A percentile compares a stretch with the other conserved stretches of the same genome.
phyloP scores from a whole-genome alignment of 2,797 vertebrate species.

The Sebastes diploproa region DNA sequence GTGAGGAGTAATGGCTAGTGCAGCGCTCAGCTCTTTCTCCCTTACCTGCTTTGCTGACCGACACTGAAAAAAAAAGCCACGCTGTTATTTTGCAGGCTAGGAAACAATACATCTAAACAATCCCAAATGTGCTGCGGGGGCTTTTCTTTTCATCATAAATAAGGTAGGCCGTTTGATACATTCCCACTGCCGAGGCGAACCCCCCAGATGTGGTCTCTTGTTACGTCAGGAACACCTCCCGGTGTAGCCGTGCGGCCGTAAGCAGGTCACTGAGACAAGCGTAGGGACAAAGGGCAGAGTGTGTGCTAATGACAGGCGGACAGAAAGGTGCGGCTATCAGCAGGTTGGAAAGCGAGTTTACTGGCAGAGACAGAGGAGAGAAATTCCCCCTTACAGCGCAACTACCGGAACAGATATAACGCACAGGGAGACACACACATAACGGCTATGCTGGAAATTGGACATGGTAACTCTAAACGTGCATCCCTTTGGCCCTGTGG shows the following conservation, averaged over 20 bases:
- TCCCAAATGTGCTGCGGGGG: constrained; percentile 60
- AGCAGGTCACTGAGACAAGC: constrained; percentile 50
- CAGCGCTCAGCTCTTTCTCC: constrained; percentile 64
- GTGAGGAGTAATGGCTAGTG: constrained; percentile 59
- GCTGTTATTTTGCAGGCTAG: constrained; percentile 49
- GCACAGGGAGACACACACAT: constrained; percentile 24
- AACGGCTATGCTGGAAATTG: constrained; percentile 41
- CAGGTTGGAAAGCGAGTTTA: constrained; percentile 35
- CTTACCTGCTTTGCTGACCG: constrained; percentile 73
- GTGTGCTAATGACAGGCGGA: constrained; percentile 31
- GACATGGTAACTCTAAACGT: constrained; percentile 66
- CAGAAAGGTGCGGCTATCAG: constrained; percentile 31
- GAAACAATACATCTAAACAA: constrained; percentile 72
- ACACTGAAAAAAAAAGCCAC: constrained; percentile 58
- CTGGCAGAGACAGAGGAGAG: not conserved
- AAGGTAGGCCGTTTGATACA: constrained; percentile 45
- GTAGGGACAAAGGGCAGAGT: constrained; percentile 42
- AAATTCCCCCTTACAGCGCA: not conserved
- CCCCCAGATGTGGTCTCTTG: constrained; percentile 42
- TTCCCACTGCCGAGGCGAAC: constrained; percentile 24
- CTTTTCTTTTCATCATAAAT: constrained; percentile 56
- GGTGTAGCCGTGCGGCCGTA: constrained; percentile 5
- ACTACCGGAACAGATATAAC: not conserved
- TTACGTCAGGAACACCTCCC: constrained; percentile 42
- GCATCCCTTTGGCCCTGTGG: constrained; percentile 58